Base-by-base conservation (phyloP, 2,888 invertebrate genomes). In the Hypomecis atomaria region DNA sequence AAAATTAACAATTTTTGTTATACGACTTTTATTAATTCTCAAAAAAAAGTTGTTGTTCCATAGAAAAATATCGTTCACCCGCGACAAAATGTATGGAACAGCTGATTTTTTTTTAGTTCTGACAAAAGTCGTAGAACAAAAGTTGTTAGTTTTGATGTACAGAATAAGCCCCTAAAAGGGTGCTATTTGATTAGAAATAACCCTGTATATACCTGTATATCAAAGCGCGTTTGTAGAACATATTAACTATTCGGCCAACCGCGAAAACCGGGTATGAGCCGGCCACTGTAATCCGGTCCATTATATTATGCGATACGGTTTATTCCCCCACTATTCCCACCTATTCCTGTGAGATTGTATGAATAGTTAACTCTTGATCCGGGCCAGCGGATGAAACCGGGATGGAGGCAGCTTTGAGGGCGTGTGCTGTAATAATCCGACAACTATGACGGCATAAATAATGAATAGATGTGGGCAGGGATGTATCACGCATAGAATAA, bases 281-380 rank as follows among this genome's bases (percentile, higher is more conserved):
- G 13, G 37, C 47, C 23, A 33, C 33, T 2, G 47, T 63, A 58
- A 65, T 61, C 57, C 58, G 40, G 57, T 55, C 53, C 13, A 49
- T 23, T 53, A 59, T 59, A 56, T 59, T 59, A 56, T 59, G 49
- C 42, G 49, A 52, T 11, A 7, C 10, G 58, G 50, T 59, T 55
- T 59, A 64, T 56, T 49, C 45, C 45, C 59, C 38, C 67, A 53
- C 62, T 64, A 62, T 57, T 54, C 45, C 59, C 38, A 65, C 49
- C 62, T 62, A 62, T 57, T 54, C 63, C 65, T 48, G 64, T 62
- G 62, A 66, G 67, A 57, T 56, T 64, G 50, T 66, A 69, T 72
- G 70, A 72, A 72, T 70, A 56, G 66, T 70, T 70, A 69, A 72
- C 59, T 59, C 52, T 40, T 57, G 67, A 67, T 69, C 69, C 65